Percentiles rank a stretch among this genome's conserved stretches.
Conservation (phyloP, 1,140 invertebrate genomes). For the Macrosteles quadrilineatus region DNA sequence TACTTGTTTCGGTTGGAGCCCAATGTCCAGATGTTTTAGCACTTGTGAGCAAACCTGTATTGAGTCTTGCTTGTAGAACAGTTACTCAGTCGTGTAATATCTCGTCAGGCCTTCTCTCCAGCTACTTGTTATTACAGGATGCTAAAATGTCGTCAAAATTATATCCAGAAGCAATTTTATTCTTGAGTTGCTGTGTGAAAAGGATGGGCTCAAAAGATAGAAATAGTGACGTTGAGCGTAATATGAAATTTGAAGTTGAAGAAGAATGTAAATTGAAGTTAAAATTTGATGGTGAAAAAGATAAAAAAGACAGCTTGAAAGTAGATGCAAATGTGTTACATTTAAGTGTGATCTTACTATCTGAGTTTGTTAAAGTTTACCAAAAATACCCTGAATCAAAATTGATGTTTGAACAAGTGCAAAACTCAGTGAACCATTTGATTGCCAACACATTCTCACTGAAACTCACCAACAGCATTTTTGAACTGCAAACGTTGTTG, state of each 20-base stretch:
- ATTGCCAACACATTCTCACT: constrained; percentile 63
- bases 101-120: background rate
- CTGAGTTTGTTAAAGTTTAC: constrained; percentile 24
- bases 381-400: constrained; percentile 23
- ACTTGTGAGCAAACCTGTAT: background rate
- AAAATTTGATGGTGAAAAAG: too few species aligned
- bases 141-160: background rate
- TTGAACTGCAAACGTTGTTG: constrained; percentile 53
- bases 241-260: too few species aligned
- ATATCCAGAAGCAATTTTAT: background rate
- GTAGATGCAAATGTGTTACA: constrained; percentile 7
- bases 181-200: background rate
- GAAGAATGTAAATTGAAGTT: too few species aligned
- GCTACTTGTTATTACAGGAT: constrained; percentile 10
- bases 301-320: too few species aligned
- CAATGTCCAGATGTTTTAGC: background rate
- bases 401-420: background rate
- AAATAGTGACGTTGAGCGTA: too few species aligned
- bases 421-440: constrained; percentile 42
- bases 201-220: too few species aligned
- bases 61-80: background rate
- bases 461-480: constrained; percentile 54
- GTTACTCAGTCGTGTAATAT: too few species aligned
- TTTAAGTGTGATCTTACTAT: constrained; percentile 1
- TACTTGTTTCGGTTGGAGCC: background rate